A percentile compares a stretch with the other conserved stretches of the same genome.
Evolutionary conservation across 2,797 vertebrate species (phyloP).

Genomic region (Hippoglossus hippoglossus): DNA sequence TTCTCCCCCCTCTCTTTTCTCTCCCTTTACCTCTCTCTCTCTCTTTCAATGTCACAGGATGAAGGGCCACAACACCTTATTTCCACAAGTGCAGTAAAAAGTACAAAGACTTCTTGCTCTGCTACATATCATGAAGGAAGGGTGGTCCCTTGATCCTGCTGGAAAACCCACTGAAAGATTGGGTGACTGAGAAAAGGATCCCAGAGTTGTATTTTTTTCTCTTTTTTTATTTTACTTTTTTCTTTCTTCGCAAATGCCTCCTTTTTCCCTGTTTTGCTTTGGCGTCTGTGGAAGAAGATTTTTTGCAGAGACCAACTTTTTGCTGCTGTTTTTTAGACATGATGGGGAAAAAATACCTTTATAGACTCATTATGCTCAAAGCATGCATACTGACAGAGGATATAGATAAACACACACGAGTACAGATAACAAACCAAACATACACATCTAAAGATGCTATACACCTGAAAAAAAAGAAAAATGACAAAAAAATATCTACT

Average conservation of each 20-base stretch:
- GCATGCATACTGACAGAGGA: conserved; percentile 86
- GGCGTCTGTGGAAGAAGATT: conserved; percentile 83
- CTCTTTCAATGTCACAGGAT: conserved; percentile 85
- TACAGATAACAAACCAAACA: conserved; percentile 70
- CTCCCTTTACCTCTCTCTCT: conserved; percentile 39
- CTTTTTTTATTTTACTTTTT: conserved; percentile 43
- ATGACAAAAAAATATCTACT: conserved; percentile 65
- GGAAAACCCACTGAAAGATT: conserved; percentile 82
- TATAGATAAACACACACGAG: conserved; percentile 74
- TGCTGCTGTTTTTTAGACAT: conserved; percentile 89
- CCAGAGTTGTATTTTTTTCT: conserved; percentile 68
- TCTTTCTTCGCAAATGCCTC: conserved; percentile 81
- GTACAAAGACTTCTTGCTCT: conserved; percentile 95
- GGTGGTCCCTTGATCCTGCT: conserved; percentile 85
- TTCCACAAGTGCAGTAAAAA: conserved; percentile 94
- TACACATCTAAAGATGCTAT: conserved; percentile 63
- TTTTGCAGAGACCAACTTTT: conserved; percentile 89
- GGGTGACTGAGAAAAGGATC: conserved; percentile 81
- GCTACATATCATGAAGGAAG: conserved; percentile 90
- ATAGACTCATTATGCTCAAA: conserved; percentile 89
- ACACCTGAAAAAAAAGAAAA: conserved; percentile 58
- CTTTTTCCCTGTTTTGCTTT: conserved; percentile 82
- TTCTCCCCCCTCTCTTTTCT: conserved; percentile 51
- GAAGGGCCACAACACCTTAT: conserved; percentile 88
- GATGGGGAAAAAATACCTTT: conserved; percentile 82